Evolutionary conservation across 2,888 invertebrate species (phyloP).

Genomic region (Nemotelus nigrinus): DNA sequence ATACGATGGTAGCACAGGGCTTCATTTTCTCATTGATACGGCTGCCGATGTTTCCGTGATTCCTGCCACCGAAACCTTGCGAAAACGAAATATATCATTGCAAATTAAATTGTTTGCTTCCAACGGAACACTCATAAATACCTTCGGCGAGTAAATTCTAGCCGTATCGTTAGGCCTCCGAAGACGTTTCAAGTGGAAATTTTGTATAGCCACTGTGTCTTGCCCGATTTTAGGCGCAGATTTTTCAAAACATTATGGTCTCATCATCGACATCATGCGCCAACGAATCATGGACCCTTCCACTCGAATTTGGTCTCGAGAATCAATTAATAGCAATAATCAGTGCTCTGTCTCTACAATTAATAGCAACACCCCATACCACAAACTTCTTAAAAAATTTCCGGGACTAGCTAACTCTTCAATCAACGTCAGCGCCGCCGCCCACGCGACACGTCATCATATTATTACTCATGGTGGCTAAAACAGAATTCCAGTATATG

Average conservation of each 20-base stretch:
- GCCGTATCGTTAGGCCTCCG: slow-evolving; percentile 48
- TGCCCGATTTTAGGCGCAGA: slow-evolving; percentile 47
- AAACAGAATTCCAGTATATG: no score
- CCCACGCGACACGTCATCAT: no score
- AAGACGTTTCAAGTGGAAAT: slow-evolving; percentile 37
- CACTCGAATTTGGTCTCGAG: slow-evolving; percentile 49
- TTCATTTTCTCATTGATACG: slow-evolving; percentile 40
- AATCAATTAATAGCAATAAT: no score
- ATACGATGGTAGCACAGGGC: not conserved
- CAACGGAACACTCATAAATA: slow-evolving; percentile 24
- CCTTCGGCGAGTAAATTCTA: slow-evolving; percentile 28
- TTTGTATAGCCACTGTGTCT: slow-evolving; percentile 47
- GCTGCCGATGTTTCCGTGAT: slow-evolving; percentile 28
- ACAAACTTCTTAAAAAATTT: no score
- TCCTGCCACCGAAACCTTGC: not conserved
- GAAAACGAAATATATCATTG: not conserved
- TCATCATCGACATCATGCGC: slow-evolving; percentile 45
- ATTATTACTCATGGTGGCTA: no score
- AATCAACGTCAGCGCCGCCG: no score
- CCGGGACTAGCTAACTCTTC: no score
- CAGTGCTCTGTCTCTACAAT: no score
- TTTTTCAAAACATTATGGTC: slow-evolving; percentile 41
- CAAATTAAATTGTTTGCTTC: not conserved
- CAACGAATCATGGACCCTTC: slow-evolving; percentile 13
- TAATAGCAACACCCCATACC: no score